These are phyloP conservation scores for Drosophila burlai DNA, from an alignment of 1,140 invertebrate genomes.

Conservation along the genomic window DNA sequence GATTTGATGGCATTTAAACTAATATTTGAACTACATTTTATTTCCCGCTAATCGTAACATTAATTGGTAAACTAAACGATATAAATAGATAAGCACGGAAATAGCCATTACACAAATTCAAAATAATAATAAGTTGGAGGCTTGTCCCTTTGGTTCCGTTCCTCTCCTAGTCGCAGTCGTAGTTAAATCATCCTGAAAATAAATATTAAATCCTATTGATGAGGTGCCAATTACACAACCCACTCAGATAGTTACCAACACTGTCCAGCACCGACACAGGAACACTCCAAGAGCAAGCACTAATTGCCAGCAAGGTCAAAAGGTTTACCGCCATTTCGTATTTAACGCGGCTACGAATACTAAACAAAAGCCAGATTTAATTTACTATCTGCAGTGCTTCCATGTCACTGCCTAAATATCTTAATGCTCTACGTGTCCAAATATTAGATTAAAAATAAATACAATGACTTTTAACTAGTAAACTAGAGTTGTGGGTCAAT, in stretches of 20 bases:
- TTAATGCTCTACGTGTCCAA: too few relatives aligned
- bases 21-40: background rate
- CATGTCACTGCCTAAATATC: background rate
- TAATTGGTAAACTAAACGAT: too few relatives aligned
- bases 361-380: background rate
- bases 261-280: background rate
- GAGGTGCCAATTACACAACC: background rate
- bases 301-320: conserved; percentile 78
- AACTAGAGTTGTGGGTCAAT: too few relatives aligned
- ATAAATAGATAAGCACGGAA: background rate
- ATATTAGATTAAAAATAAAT: too few relatives aligned
- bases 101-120: background rate
- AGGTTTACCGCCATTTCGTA: conserved; percentile 55
- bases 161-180: too few relatives aligned
- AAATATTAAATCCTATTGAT: background rate
- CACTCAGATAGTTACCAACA: conserved; percentile 2
- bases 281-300: conserved; percentile 55
- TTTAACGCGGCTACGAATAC: conserved; percentile 3
- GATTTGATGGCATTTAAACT: background rate
- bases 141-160: background rate
- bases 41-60: background rate
- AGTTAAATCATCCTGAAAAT: background rate
- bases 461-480: too few relatives aligned
- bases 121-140: too few relatives aligned
- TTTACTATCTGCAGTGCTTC: background rate